Evolutionary conservation across 2,888 invertebrate genomes (phyloP).

Genomic region (Drosophila nr. perissopoda): DNA sequence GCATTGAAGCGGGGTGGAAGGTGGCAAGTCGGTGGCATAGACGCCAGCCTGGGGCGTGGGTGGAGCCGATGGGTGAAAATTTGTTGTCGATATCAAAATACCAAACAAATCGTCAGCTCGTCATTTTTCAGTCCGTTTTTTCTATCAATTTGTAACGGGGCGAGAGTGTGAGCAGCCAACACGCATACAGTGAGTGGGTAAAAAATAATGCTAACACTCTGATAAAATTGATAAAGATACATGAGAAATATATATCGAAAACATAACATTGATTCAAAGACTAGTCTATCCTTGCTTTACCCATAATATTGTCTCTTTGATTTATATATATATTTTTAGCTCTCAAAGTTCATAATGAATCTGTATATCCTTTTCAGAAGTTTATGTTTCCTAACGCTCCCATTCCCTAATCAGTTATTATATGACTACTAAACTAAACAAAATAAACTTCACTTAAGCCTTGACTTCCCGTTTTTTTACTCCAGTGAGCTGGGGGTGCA

Average conservation of each 20-base stretch:
- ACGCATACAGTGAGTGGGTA: conserved; percentile 35
- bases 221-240: background rate
- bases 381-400: background rate
- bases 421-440: background rate
- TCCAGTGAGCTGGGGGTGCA: background rate
- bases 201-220: conserved; percentile 8
- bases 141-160: conserved; percentile 61
- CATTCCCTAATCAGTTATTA: background rate
- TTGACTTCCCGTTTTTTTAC: background rate
- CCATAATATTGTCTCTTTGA: background rate
- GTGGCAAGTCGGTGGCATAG: conserved; percentile 27
- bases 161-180: conserved; percentile 40
- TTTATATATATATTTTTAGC: background rate
- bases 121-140: conserved; percentile 76
- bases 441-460: background rate
- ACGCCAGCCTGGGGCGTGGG: conserved; percentile 52
- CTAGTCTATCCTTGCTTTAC: background rate
- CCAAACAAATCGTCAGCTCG: conserved; percentile 79
- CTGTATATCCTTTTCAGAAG: background rate
- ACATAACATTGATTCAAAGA: background rate
- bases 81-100: conserved; percentile 76
- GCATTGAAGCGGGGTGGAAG: conserved; percentile 4
- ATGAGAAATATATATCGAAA: background rate
- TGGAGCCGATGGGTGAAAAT: conserved; percentile 32
- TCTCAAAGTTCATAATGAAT: background rate